These are phyloP conservation scores for Panulirus ornatus DNA, from an alignment of 1,140 invertebrate species.

Conservation along the genomic window DNA sequence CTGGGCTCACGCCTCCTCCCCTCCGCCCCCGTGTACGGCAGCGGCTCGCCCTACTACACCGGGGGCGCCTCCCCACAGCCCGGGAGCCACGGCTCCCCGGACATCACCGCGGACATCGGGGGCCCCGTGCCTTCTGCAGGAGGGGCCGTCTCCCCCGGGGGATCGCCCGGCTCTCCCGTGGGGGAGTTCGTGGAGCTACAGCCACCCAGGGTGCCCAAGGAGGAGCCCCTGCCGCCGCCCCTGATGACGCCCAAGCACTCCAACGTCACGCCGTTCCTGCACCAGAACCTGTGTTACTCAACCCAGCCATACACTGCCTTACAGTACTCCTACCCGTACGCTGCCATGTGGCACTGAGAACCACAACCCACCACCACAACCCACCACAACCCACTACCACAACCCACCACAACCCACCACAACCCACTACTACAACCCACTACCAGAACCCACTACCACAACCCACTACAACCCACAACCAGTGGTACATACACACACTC, in stretches of 20 bases:
- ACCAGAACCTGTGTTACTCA: conserved; percentile 73
- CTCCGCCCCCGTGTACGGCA: conserved; percentile 44
- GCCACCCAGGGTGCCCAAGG: conserved; percentile 58
- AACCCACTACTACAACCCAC: too few species aligned
- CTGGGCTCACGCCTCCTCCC: conserved; percentile 56
- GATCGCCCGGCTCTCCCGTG: conserved; percentile 50
- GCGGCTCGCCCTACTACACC: conserved; percentile 58
- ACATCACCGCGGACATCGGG: conserved; percentile 27
- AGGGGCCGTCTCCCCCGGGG: conserved; percentile 51
- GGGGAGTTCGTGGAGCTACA: conserved; percentile 71
- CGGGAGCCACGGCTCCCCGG: conserved; percentile 40
- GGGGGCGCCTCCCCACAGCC: conserved; percentile 64
- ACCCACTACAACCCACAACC: too few species aligned
- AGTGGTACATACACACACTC: too few species aligned
- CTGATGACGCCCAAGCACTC: conserved; percentile 55
- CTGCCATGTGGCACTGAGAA: conserved; percentile 74
- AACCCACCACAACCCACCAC: too few species aligned
- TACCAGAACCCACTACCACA: too few species aligned
- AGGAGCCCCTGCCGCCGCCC: conserved; percentile 62
- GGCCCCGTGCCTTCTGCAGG: neutral
- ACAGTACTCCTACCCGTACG: conserved; percentile 72
- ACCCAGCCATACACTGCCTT: conserved; percentile 61
- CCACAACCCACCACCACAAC: neutral
- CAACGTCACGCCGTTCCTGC: conserved; percentile 65
- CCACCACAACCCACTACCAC: too few species aligned